phyloP scores from a whole-genome alignment of 2,888 invertebrate genomes.

The Rotaria socialis region DNA sequence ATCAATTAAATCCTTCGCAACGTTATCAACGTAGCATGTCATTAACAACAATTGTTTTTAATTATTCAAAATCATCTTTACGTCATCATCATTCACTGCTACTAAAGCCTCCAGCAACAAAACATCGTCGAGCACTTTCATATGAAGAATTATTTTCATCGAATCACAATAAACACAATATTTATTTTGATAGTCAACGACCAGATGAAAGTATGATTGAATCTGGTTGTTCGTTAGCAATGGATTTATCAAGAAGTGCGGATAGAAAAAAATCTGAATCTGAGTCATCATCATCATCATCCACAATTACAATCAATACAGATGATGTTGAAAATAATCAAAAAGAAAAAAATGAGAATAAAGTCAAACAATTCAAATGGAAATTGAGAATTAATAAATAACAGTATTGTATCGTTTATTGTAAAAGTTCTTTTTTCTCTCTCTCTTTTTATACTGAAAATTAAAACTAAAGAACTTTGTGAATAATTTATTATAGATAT shows the following conservation, averaged over 20 bases:
- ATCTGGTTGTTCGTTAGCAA: neutral
- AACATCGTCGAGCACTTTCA: slow-evolving; percentile 15
- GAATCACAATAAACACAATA: no score
- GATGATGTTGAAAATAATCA: neutral
- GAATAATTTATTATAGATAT: neutral
- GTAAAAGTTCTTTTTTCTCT: neutral
- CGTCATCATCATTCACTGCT: neutral
- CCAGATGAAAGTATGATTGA: neutral
- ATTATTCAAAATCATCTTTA: neutral
- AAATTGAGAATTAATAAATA: neutral
- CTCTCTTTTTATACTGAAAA: neutral
- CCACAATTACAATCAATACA: neutral
- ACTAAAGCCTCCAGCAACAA: neutral
- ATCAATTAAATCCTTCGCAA: neutral
- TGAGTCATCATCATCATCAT: neutral
- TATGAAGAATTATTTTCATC: neutral
- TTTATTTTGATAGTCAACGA: neutral
- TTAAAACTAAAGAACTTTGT: neutral
- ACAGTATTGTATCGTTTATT: neutral
- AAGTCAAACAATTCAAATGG: neutral
- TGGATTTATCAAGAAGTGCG: neutral
- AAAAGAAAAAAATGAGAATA: neutral
- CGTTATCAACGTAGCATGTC: neutral
- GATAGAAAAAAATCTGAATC: neutral
- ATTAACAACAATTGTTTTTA: neutral